Evolutionary conservation across 2,113 vertebrate species (phyloP).

Genomic region (Apteryx mantelli): DNA sequence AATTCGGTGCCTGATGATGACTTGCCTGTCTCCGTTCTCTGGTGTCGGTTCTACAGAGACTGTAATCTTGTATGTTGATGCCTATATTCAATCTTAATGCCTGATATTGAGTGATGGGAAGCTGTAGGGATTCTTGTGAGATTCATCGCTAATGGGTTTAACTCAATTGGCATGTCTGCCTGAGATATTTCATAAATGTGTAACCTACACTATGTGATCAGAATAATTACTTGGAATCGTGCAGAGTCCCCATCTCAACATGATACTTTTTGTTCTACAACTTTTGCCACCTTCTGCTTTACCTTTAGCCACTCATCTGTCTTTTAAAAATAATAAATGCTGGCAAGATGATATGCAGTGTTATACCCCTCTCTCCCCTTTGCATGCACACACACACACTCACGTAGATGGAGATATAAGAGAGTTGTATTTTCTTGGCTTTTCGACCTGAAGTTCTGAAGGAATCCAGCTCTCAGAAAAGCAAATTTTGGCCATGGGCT

Average conservation of each 20-base stretch:
- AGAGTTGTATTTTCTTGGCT: not conserved
- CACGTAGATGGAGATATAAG: not conserved
- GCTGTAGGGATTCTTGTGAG: constrained; percentile 37
- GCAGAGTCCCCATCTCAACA: not conserved
- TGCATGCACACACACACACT: accelerated
- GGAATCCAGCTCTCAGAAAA: not conserved
- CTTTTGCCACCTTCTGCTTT: not conserved
- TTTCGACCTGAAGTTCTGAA: not conserved
- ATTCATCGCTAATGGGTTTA: constrained; percentile 62
- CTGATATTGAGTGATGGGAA: constrained; percentile 54
- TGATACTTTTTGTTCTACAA: not conserved
- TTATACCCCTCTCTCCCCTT: not conserved
- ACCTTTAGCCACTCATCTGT: not conserved
- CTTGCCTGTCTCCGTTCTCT: constrained; percentile 35
- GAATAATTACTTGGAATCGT: not conserved
- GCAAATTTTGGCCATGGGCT: not conserved
- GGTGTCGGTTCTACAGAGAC: constrained; percentile 11
- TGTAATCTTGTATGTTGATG: constrained; percentile 53
- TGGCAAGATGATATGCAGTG: not conserved
- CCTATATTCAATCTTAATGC: constrained; percentile 51
- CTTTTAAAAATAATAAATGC: not conserved
- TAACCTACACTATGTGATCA: not conserved
- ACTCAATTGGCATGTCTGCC: constrained; percentile 25
- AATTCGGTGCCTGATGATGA: constrained; percentile 32
- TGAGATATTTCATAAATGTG: constrained; percentile 45